Percentiles rank a stretch among this genome's conserved stretches.
Evolutionary conservation across 64 coral and sea anemone genomes (phyloP).

Genomic region (Astreopora myriophthalma): DNA sequence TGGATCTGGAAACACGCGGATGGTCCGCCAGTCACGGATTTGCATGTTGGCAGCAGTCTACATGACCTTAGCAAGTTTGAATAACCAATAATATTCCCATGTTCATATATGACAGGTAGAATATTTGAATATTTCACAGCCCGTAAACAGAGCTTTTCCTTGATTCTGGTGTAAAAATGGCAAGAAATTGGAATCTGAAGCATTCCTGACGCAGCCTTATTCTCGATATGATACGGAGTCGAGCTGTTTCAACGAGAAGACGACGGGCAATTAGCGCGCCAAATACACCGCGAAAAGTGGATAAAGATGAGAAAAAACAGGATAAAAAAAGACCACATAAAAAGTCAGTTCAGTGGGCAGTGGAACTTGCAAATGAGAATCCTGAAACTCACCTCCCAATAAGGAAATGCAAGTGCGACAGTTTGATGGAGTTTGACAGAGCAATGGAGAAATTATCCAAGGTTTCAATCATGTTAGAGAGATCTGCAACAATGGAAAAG

Average conservation of each 20-base stretch:
- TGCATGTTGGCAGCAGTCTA: neutral
- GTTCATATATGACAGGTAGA: neutral
- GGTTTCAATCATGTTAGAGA: constrained; percentile 5
- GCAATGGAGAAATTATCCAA: neutral
- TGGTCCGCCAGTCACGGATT: too few species aligned
- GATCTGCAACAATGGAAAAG: constrained; percentile 13
- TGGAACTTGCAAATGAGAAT: neutral
- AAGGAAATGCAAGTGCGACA: constrained; percentile 9
- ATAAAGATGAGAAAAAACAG: neutral
- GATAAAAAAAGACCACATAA: neutral
- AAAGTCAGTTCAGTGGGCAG: constrained; percentile 15
- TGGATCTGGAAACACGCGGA: neutral
- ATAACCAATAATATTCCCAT: neutral
- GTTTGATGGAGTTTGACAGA: neutral
- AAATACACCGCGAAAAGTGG: neutral
- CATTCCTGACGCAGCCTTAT: neutral
- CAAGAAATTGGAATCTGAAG: too few species aligned
- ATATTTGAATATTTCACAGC: neutral
- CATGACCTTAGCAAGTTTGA: neutral
- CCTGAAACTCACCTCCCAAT: neutral
- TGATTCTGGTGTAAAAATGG: neutral
- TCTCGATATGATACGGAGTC: constrained; percentile 1
- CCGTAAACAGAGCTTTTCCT: neutral
- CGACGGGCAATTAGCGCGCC: neutral
- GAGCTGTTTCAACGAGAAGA: neutral